These are phyloP conservation scores for Platygyra sinensis DNA, from an alignment of 64 coral and sea anemone genomes.

Conservation along the genomic window DNA sequence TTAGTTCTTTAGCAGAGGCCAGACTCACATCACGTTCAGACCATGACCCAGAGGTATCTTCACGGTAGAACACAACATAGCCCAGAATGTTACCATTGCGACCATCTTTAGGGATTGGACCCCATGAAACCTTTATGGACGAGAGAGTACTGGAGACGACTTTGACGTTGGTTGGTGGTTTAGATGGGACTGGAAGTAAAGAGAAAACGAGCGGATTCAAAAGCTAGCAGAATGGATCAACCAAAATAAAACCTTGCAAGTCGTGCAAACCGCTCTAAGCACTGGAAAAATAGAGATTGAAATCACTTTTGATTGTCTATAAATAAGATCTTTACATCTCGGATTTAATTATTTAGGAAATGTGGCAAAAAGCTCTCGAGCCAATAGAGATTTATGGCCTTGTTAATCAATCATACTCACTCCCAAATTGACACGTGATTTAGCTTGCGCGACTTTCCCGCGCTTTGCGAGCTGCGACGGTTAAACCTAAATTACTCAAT, in stretches of 20 bases:
- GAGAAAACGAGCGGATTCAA: neutral
- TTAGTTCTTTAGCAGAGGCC: neutral
- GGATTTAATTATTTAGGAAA: too few relatives aligned
- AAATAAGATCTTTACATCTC: too few relatives aligned
- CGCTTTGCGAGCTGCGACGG: too few relatives aligned
- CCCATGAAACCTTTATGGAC: slow-evolving; percentile 43
- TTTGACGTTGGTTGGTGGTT: slow-evolving; percentile 39
- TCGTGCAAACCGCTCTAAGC: neutral
- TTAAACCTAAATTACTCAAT: too few relatives aligned
- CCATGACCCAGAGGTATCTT: neutral
- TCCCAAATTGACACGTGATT: too few relatives aligned
- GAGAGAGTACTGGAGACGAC: neutral
- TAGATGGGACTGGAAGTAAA: slow-evolving; percentile 14
- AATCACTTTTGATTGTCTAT: too few relatives aligned
- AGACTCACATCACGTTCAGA: neutral
- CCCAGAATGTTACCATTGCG: slow-evolving; percentile 40
- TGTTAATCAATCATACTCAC: too few relatives aligned
- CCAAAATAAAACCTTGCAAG: neutral
- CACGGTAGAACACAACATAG: slow-evolving; percentile 41
- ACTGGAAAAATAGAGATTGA: neutral
- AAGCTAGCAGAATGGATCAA: neutral
- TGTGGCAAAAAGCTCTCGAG: too few relatives aligned
- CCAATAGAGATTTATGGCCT: too few relatives aligned
- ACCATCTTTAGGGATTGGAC: slow-evolving; percentile 17
- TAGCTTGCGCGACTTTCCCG: too few relatives aligned